These are phyloP conservation scores for Drosophila sechellia DNA, from an alignment of 1,140 invertebrate species.

Conservation along the genomic window DNA sequence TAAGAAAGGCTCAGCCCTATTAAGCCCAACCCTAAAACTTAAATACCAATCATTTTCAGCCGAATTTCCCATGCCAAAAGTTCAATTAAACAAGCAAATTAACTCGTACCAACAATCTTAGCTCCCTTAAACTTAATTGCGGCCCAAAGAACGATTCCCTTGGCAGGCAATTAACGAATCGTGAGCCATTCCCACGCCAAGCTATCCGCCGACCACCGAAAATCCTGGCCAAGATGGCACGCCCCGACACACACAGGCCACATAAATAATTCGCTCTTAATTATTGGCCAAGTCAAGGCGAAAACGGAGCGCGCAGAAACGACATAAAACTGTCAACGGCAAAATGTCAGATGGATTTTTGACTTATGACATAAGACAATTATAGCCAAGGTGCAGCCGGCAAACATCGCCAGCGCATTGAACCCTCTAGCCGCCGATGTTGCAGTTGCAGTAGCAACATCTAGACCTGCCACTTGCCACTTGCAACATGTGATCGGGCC, in stretches of 20 bases:
- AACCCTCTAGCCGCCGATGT: conserved; percentile 25
- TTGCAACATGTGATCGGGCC: conserved; percentile 45
- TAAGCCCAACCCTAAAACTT: not conserved
- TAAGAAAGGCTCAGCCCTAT: not conserved
- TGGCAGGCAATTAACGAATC: conserved; percentile 35
- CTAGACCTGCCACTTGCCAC: conserved; percentile 21
- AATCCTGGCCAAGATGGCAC: conserved; percentile 48
- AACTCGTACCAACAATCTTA: conserved; percentile 1
- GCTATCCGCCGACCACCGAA: not conserved
- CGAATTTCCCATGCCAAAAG: conserved; percentile 9
- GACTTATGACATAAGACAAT: conserved; percentile 80
- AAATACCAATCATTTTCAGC: conserved; percentile 17
- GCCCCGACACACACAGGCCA: conserved; percentile 18
- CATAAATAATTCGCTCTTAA: conserved; percentile 67
- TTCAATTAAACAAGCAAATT: conserved; percentile 30
- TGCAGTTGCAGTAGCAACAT: conserved; percentile 30
- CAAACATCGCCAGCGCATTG: conserved; percentile 41
- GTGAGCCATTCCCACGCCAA: conserved; percentile 50
- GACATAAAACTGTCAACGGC: conserved; percentile 71
- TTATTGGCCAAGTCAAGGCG: conserved; percentile 45
- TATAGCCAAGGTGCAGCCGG: conserved; percentile 64
- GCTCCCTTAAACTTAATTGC: conserved; percentile 26
- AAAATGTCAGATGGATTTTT: conserved; percentile 64
- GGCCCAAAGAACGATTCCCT: conserved; percentile 22
- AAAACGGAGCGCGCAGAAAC: conserved; percentile 20